These are phyloP conservation scores for Archegozetes longisetosus DNA, from an alignment of 1,140 invertebrate genomes.

Conservation along the genomic window DNA sequence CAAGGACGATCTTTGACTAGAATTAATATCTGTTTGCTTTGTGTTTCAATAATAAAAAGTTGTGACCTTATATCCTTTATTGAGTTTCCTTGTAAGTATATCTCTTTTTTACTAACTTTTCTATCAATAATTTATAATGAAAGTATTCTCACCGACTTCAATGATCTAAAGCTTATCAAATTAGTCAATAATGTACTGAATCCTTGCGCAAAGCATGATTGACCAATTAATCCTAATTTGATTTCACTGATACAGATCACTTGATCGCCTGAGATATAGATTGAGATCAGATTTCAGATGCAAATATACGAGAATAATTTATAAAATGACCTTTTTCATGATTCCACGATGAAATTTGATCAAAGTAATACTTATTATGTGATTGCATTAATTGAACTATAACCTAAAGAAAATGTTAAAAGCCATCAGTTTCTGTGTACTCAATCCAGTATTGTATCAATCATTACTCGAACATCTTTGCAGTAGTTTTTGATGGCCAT, in stretches of 20 bases:
- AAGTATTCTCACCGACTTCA: constrained; percentile 35
- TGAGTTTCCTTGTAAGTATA: too few species aligned
- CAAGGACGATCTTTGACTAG: too few species aligned
- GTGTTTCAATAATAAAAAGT: too few species aligned
- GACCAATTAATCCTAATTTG: constrained; percentile 42
- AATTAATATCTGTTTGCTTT: too few species aligned
- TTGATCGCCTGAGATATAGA: constrained; percentile 41
- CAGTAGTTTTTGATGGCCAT: constrained; percentile 44
- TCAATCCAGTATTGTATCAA: not conserved
- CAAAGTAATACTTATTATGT: constrained; percentile 42
- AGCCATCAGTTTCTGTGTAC: not conserved
- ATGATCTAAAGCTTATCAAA: constrained; percentile 41
- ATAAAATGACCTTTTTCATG: constrained; percentile 26
- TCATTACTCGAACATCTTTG: constrained; percentile 36
- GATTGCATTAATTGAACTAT: constrained; percentile 45
- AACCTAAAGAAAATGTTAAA: constrained; percentile 20
- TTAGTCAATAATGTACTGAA: constrained; percentile 44
- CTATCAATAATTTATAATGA: too few species aligned
- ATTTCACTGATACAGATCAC: constrained; percentile 39
- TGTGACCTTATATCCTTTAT: too few species aligned
- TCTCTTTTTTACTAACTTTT: too few species aligned
- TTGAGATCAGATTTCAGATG: too few species aligned
- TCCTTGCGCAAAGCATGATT: constrained; percentile 42
- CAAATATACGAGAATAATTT: too few species aligned
- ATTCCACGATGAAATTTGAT: constrained; percentile 44